Conservation (phyloP, 2,888 invertebrate species). For the Cosmia trapezina region DNA sequence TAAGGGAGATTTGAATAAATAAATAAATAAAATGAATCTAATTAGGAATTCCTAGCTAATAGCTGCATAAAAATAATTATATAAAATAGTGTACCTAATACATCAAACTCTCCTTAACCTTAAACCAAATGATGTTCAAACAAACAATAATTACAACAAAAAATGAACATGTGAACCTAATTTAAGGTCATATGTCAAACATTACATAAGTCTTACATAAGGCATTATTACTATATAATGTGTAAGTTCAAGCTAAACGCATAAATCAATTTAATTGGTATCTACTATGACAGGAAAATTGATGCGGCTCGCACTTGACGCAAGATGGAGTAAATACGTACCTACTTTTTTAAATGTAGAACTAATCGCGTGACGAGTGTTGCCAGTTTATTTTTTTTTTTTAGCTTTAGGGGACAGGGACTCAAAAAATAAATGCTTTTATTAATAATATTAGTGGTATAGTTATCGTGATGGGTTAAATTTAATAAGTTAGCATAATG, state of each 20-base stretch:
- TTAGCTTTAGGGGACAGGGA: too few relatives aligned
- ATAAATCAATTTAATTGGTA: constrained; percentile 61
- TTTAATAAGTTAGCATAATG: not conserved
- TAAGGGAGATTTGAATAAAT: too few relatives aligned
- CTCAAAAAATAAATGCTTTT: too few relatives aligned
- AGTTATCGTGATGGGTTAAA: not conserved
- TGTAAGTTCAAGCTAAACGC: constrained; percentile 43
- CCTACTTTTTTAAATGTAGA: constrained; percentile 15
- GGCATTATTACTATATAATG: constrained; percentile 42
- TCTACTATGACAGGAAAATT: constrained; percentile 60
- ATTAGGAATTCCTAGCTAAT: too few relatives aligned
- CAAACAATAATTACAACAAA: constrained; percentile 57
- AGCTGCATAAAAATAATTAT: too few relatives aligned
- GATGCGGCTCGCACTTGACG: constrained; percentile 49
- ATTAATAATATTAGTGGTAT: not conserved
- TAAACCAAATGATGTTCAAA: constrained; percentile 39
- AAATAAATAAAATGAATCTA: too few relatives aligned
- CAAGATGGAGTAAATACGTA: constrained; percentile 20
- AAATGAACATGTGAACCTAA: constrained; percentile 42
- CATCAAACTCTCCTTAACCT: constrained; percentile 42
- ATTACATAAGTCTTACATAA: constrained; percentile 57
- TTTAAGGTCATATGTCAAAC: constrained; percentile 54
- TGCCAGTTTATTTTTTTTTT: constrained; percentile 8
- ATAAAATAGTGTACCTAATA: not conserved
- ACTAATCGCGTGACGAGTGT: constrained; percentile 27